These are phyloP conservation scores for Odontocerum albicorne DNA, from an alignment of 2,888 invertebrate species.

Conservation along the genomic window DNA sequence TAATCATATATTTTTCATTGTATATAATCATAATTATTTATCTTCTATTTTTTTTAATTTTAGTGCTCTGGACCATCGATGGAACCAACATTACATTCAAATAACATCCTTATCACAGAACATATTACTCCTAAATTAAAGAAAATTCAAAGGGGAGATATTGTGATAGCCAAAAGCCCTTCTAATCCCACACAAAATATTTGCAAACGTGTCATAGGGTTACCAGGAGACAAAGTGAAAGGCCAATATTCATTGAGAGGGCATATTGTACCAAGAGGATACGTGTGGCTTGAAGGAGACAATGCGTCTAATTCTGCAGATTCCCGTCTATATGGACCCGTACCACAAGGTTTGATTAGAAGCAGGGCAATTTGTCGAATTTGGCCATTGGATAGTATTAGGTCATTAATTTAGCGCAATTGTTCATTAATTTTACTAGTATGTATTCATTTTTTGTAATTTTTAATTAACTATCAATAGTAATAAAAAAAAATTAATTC, in stretches of 20 bases:
- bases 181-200: constrained; percentile 78
- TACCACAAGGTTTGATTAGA: constrained; percentile 81
- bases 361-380: constrained; percentile 81
- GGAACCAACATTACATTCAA: constrained; percentile 85
- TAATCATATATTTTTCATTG: not conserved
- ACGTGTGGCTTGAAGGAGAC: constrained; percentile 93
- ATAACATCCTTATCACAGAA: constrained; percentile 82
- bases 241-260: constrained; percentile 47
- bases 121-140: constrained; percentile 69
- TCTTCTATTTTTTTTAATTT: constrained; percentile 39
- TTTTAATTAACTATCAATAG: too few relatives aligned
- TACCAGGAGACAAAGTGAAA: constrained; percentile 74
- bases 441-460: too few relatives aligned
- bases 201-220: constrained; percentile 79
- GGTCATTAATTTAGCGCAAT: constrained; percentile 47
- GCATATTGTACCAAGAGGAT: constrained; percentile 75
- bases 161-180: constrained; percentile 82
- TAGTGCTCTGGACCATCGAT: constrained; percentile 92
- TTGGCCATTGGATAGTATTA: constrained; percentile 67
- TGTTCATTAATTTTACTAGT: too few relatives aligned
- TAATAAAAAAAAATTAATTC: too few relatives aligned
- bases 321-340: constrained; percentile 84
- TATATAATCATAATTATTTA: not conserved
- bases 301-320: constrained; percentile 83
- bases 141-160: constrained; percentile 73